Base-by-base conservation (phyloP, 2,797 vertebrate genomes). In the Sebastolobus alascanus region DNA sequence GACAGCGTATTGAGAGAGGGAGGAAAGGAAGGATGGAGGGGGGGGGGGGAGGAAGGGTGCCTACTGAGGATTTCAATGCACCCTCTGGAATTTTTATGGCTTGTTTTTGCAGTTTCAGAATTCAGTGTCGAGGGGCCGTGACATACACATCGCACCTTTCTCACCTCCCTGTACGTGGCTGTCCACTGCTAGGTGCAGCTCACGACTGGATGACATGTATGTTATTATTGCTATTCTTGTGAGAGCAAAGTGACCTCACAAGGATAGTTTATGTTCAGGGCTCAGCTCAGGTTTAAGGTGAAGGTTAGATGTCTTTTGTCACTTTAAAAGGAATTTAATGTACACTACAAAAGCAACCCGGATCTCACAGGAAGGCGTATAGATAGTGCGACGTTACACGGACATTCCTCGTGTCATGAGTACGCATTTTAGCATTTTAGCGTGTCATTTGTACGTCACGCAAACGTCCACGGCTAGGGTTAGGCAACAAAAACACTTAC, bases 61-160 rank as follows among this genome's bases (percentile, higher is more conserved):
- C 85, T 78, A 71, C 88, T 37, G 71, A 84, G 90, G 86, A 92
- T 94, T 93, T 95, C 92, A 94, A 87, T 92, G 91, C 84, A 88
- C 92, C 88, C 94, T 94, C 89, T 92, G 95, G 95, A 95, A 96
- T 96, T 95, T 96, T 95, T 95, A 96, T 92, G 92, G 89, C 94
- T 95, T 96, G 94, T 95, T 95, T 95, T 94, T 93, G 87, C 91
- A 84, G 84, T 93, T 91, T 91, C 60, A 91, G 89, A 93, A 92
- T 87, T 85, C 82, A 60, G 68, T 88, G 87, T 90, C 50, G 58
- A 86, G 88, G 80, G 73, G 60, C 84, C 76, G 73, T 79, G 80
- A 89, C 83, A 86, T 80, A 84, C 65, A 75, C 73, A 68, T 68
- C 16, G 33, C 65, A 90, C 84, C 84, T 89, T 85, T 82, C 29